These are phyloP conservation scores for Novumbra hubbsi DNA, from an alignment of 2,797 vertebrate species.

Conservation along the genomic window DNA sequence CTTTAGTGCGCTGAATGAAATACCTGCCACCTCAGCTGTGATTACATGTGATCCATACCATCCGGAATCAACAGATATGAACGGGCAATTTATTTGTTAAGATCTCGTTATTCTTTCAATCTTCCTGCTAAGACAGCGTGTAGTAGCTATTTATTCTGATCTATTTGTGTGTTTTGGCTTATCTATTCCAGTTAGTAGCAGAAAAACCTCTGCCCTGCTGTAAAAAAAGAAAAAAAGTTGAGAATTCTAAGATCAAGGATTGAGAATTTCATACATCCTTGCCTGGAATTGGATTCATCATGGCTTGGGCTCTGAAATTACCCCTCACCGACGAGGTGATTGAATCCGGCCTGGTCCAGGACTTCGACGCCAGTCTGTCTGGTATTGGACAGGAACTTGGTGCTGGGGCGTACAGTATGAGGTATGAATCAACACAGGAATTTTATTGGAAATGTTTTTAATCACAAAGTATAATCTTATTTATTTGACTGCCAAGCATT, in stretches of 20 bases:
- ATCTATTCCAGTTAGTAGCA: background rate
- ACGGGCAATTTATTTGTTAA: background rate
- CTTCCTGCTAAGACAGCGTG: background rate
- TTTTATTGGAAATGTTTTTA: background rate
- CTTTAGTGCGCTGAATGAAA: background rate
- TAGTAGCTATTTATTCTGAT: background rate
- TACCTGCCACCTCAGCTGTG: background rate
- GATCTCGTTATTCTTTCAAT: background rate
- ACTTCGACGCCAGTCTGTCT: conserved; percentile 96
- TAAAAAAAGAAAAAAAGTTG: conserved; percentile 6
- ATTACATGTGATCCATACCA: background rate
- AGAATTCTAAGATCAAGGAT: conserved; percentile 24
- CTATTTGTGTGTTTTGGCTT: background rate
- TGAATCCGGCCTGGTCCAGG: conserved; percentile 95
- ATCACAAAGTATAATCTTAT: too few species aligned
- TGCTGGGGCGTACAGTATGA: conserved; percentile 98
- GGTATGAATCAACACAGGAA: conserved; percentile 68
- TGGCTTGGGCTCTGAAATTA: conserved; percentile 97
- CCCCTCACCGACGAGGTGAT: conserved; percentile 96
- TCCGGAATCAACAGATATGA: background rate
- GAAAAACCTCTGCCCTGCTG: background rate
- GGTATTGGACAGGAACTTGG: conserved; percentile 97
- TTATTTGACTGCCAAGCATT: too few species aligned
- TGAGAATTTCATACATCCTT: conserved; percentile 32
- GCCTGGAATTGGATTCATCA: conserved; percentile 49